These are phyloP conservation scores for Pteronotus mesoamericanus DNA, from an alignment of 2,797 vertebrate species.

Conservation along the genomic window DNA sequence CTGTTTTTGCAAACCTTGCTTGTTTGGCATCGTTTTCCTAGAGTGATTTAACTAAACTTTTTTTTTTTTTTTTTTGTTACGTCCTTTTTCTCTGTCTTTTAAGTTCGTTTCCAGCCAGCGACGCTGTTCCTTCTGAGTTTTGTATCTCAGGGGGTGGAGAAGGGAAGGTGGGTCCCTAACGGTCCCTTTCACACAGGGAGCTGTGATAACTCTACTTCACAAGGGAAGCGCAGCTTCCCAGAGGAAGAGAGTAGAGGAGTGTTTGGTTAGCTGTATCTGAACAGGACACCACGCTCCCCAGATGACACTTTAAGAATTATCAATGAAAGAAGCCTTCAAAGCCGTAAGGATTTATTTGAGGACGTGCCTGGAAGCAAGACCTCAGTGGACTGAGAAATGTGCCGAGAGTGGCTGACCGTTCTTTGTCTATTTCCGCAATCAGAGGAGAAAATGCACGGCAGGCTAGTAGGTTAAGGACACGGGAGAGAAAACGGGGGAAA, in stretches of 20 bases:
- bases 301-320: background rate
- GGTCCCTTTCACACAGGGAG: background rate
- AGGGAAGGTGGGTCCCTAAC: too few species aligned
- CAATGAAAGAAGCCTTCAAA: background rate
- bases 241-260: background rate
- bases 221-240: background rate
- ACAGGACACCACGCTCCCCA: background rate
- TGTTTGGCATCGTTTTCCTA: background rate
- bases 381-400: background rate
- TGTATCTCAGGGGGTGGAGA: background rate
- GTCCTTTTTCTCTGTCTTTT: background rate
- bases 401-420: background rate
- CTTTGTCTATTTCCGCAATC: background rate
- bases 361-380: background rate
- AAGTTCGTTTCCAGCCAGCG: background rate
- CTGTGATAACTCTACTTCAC: background rate
- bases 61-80: background rate
- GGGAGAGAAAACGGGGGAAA: background rate
- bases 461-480: background rate
- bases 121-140: background rate
- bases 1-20: background rate
- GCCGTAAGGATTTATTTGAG: background rate
- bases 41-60: background rate
- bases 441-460: background rate
- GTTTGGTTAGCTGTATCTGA: background rate